Base-by-base conservation (phyloP, 2,797 vertebrate genomes). In the Myiotriccus ornatus region DNA sequence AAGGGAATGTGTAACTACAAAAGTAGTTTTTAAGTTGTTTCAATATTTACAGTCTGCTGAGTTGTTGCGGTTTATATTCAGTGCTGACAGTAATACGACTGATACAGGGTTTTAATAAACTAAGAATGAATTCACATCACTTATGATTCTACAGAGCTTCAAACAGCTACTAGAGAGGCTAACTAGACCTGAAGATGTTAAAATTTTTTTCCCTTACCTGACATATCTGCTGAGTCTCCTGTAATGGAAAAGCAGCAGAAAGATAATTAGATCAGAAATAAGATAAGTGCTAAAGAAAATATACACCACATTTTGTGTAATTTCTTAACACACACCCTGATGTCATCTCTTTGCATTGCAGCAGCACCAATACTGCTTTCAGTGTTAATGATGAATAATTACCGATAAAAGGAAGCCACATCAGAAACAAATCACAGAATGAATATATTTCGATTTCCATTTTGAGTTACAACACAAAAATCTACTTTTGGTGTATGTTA, bases 221-320 rank as follows among this genome's bases (percentile, higher is more conserved):
- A 99, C 99, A 99, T 99, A 97, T 99, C 99, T 97, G 99, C 98
- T 97, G 98, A 98, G 97, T 99, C 99, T 98, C 99, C 99, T 99
- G 98, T 82, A 98, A 97, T 97, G 95, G 87, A 97, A 98, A 98
- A 97, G 91, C 88, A 97, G 92, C 94, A 97, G 95, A 97, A 97
- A 97, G 96, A 97, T 69, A 82, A 96, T 97, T 97, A 98, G 95
- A 97, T 68, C 70, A 97, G 71, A 96, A 96, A 90, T 90, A 96
- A 94, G 35, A 30, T 74, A 90, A 95, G 41, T 50, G 90, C 59
- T 96, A 93, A 84, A 84, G 89, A 89, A 94, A 96, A 94, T 90
- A 96, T 82, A 97, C 49, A 76, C 87, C 91, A 46, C 65, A 97
- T 95, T 95, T 89, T 84, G 52, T 50, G 85, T 87, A 44, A 81